These are phyloP conservation scores for Acipenser oxyrinchus DNA, from an alignment of 2,797 vertebrate genomes.

Conservation along the genomic window DNA sequence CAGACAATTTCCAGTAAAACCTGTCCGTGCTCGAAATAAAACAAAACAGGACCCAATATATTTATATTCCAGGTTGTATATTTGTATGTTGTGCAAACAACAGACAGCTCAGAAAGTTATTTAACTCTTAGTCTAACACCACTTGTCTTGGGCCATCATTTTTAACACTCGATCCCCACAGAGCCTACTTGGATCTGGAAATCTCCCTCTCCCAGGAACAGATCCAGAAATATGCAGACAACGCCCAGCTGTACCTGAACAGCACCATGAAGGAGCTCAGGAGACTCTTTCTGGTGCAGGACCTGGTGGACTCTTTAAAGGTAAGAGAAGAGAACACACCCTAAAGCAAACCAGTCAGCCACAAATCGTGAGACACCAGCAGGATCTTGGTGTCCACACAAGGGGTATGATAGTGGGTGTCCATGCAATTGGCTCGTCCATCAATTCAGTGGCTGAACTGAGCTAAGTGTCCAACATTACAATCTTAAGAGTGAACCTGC, in stretches of 20 bases:
- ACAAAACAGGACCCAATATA: too few relatives aligned
- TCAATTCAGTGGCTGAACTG: too few relatives aligned
- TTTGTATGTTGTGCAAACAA: constrained; percentile 21
- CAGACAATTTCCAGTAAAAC: too few relatives aligned
- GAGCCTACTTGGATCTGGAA: constrained; percentile 90
- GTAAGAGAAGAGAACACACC: constrained; percentile 46
- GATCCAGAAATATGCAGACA: constrained; percentile 95
- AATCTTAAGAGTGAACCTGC: too few relatives aligned
- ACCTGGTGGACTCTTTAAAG: constrained; percentile 95
- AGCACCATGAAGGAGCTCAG: constrained; percentile 89
- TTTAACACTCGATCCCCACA: constrained; percentile 36
- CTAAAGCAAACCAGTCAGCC: constrained; percentile 2
- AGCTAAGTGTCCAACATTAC: too few relatives aligned
- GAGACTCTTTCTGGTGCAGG: constrained; percentile 94
- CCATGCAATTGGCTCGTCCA: too few relatives aligned
- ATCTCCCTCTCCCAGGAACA: constrained; percentile 93
- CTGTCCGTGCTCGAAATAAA: too few relatives aligned
- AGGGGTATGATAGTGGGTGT: too few relatives aligned
- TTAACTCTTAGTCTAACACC: too few relatives aligned
- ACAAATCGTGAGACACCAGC: background rate
- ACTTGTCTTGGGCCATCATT: too few relatives aligned
- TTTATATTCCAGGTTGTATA: constrained; percentile 12
- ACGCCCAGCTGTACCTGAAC: constrained; percentile 86
- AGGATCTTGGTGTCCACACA: too few relatives aligned
- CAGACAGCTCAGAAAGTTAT: too few relatives aligned